These are phyloP conservation scores for Phalacrocorax brasilianus DNA, from an alignment of 2,113 vertebrate genomes.

Conservation along the genomic window DNA sequence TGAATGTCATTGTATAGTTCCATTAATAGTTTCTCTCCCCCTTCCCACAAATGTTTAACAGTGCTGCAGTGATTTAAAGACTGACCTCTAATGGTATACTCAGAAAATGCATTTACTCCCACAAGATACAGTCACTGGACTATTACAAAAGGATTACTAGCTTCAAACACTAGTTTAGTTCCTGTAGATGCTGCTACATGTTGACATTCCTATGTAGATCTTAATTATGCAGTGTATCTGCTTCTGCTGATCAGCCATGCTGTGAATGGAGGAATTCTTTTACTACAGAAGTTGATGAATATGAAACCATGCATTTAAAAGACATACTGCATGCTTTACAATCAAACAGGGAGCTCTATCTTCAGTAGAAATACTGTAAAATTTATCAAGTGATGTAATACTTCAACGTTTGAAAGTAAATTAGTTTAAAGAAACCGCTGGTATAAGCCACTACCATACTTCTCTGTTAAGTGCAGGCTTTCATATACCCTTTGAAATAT, in stretches of 20 bases:
- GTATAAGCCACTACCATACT: background rate
- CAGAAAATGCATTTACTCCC: background rate
- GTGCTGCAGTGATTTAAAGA: background rate
- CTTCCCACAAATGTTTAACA: background rate
- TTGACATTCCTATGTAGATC: background rate
- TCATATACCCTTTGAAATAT: background rate
- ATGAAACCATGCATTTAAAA: background rate
- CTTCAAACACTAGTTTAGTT: background rate
- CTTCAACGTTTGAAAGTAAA: background rate
- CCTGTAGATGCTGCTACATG: background rate
- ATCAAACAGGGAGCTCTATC: background rate
- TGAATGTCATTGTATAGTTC: background rate
- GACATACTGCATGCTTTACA: background rate
- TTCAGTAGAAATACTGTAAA: background rate
- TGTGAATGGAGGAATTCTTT: background rate
- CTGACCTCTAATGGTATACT: background rate
- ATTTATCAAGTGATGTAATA: background rate
- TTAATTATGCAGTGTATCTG: background rate
- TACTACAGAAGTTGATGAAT: background rate
- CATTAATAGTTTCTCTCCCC: background rate
- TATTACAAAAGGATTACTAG: background rate
- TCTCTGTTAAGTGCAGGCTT: background rate
- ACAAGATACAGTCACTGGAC: background rate
- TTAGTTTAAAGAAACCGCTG: background rate
- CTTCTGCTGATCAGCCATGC: background rate